Base-by-base conservation (phyloP, 2,797 vertebrate species). In the Hydrolagus colliei region DNA sequence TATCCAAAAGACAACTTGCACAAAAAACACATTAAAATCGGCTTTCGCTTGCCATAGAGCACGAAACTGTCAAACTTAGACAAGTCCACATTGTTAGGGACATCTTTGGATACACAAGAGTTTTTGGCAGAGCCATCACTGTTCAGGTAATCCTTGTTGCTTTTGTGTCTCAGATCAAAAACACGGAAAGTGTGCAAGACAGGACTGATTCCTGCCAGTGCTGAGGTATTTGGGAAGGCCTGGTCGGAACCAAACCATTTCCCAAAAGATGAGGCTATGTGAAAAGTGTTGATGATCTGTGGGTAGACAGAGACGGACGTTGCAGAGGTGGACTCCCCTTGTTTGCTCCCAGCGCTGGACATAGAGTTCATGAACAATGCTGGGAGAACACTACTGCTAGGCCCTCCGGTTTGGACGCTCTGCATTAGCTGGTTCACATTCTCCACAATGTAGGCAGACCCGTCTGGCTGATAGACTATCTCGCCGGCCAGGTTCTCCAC, bases 61-160 rank as follows among this genome's bases (percentile, higher is more conserved):
- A 98, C 96, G 88, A 98, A 94, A 91, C 97, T 97, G 90, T 99
- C 98, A 35, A 99, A 99, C 95, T 96, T 99, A 95, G 98, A 99
- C 95, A 99, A 96, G 96, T 99, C 98, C 96, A 99, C 97, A 91
- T 99, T 99, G 95, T 99, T 99, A 91, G 98, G 97, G 94, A 98
- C 97, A 98, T 99, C 98, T 99, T 99, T 99, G 98, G 98, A 98
- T 96, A 99, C 97, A 91, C 96, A 98, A 94, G 98, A 99, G 95
- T 97, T 99, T 96, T 97, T 99, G 96, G 98, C 98, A 95, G 98
- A 99, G 94, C 98, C 98, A 89, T 99, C 98, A 86, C 97, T 99
- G 95, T 99, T 99, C 91, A 99, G 96, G 95, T 99, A 99, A 98
- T 99, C 98, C 96, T 98, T 98, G 98, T 96, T 97, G 96, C 96